Evolutionary conservation across 2,888 invertebrate genomes (phyloP).

Genomic region (Acholoe squamosa): DNA sequence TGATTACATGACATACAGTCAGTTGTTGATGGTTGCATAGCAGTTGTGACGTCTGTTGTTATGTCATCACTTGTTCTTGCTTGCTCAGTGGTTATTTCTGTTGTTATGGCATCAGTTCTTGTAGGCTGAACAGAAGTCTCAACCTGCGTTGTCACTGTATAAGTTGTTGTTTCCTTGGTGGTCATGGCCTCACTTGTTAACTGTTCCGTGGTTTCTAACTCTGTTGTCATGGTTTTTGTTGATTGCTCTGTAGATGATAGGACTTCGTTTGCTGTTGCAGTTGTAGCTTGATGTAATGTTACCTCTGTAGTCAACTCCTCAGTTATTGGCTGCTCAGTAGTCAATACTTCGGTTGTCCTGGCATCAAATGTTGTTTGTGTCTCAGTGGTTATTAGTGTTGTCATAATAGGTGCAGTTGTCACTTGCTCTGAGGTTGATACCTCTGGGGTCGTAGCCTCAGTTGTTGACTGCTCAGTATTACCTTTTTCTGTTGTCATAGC

Average conservation of each 20-base stretch:
- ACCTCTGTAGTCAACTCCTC: too few species aligned
- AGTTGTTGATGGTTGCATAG: not conserved
- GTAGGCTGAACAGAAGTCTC: not conserved
- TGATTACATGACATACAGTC: too few species aligned
- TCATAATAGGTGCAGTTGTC: not conserved
- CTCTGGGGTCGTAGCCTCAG: not conserved
- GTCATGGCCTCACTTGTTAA: too few species aligned
- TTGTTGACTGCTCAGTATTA: not conserved
- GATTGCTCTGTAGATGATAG: too few species aligned
- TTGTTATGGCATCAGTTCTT: constrained; percentile 25
- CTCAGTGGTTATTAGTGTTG: not conserved
- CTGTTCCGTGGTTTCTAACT: not conserved
- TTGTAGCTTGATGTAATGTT: too few species aligned
- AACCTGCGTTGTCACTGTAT: not conserved
- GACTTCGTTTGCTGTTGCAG: not conserved
- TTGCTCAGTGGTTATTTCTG: not conserved
- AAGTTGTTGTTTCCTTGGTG: too few species aligned
- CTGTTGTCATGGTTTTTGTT: not conserved
- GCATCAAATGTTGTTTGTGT: not conserved
- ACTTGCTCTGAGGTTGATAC: not conserved
- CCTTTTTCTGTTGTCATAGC: not conserved
- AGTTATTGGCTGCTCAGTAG: too few species aligned
- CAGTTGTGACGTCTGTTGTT: not conserved
- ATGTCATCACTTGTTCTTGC: not conserved
- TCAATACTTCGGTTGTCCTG: too few species aligned